Conservation (phyloP, 2,797 vertebrate species). For the Morelia viridis region DNA sequence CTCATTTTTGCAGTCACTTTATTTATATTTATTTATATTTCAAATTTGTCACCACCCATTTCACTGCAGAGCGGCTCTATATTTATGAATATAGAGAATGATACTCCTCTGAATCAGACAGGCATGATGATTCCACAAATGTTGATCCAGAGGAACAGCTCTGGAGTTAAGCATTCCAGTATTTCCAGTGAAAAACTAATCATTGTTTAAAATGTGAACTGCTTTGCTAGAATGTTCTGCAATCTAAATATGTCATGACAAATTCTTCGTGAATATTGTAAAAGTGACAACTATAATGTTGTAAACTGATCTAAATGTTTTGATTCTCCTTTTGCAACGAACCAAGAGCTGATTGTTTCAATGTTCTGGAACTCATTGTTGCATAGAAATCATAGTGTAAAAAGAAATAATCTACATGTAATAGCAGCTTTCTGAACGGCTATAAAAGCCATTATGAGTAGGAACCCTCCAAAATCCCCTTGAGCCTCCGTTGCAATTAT, state of each 20-base stretch:
- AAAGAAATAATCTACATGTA: background rate
- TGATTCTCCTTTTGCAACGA: background rate
- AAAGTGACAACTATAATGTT: background rate
- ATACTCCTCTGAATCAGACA: background rate
- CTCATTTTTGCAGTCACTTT: background rate
- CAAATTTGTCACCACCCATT: no score
- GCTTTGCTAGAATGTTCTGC: background rate
- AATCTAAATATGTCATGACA: background rate
- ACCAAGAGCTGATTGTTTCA: background rate
- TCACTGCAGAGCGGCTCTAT: no score
- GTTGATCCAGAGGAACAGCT: background rate
- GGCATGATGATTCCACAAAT: background rate
- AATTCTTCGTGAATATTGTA: background rate
- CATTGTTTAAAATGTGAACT: background rate
- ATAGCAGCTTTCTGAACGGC: background rate
- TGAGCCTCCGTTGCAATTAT: background rate
- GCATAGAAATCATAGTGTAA: background rate
- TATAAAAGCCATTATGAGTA: background rate
- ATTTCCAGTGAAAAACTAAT: background rate
- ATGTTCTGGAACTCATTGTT: background rate
- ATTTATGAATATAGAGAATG: background rate
- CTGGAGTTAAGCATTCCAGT: background rate
- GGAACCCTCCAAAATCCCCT: background rate
- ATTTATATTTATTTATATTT: no score
- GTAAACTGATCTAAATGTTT: background rate